Evolutionary conservation across 1,140 invertebrate genomes (phyloP).

Genomic region (Campoletis sonorensis): DNA sequence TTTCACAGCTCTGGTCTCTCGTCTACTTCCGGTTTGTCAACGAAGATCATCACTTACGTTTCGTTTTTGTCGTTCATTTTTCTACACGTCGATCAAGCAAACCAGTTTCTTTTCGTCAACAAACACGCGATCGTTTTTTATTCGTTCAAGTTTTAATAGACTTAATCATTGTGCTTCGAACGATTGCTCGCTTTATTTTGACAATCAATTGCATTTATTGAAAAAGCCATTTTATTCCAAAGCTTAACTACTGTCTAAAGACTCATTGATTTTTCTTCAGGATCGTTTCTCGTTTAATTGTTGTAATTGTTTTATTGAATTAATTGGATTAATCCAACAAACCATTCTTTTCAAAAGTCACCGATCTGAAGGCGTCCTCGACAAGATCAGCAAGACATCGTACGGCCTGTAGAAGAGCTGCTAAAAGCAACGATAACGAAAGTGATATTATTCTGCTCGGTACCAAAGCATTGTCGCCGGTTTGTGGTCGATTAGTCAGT

Average conservation of each 20-base stretch:
- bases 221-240: conserved; percentile 55
- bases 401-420: conserved; percentile 73
- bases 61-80: no score
- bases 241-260: neutral
- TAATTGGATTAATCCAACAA: conserved; percentile 57
- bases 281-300: neutral
- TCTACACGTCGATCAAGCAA: no score
- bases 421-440: conserved; percentile 73
- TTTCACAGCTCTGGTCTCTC: neutral
- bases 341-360: conserved; percentile 63
- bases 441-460: conserved; percentile 74
- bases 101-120: no score
- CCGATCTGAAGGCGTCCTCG: conserved; percentile 70
- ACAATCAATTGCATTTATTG: conserved; percentile 49
- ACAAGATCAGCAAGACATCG: conserved; percentile 72
- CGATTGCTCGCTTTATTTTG: no score
- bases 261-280: neutral
- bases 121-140: no score
- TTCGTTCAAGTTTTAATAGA: no score
- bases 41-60: no score
- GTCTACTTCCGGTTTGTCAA: no score
- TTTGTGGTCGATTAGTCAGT: conserved; percentile 50
- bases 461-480: conserved; percentile 62
- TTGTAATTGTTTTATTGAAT: neutral
- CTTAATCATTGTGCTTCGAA: no score